Percentiles rank a stretch among this genome's conserved stretches.
Conservation (phyloP, 2,797 vertebrate species). For the Melopsittacus undulatus region DNA sequence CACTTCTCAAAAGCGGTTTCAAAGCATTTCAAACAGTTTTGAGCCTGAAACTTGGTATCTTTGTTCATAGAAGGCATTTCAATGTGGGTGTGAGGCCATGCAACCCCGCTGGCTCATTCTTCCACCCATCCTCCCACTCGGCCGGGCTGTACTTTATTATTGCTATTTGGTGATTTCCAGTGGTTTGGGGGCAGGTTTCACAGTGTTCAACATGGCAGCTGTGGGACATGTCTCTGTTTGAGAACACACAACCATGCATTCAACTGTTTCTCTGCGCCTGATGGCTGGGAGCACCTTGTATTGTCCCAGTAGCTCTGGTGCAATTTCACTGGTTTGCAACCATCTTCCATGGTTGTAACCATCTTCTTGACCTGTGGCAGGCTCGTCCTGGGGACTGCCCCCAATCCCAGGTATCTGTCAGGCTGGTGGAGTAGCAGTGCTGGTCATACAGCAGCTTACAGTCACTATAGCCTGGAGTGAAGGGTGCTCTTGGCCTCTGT, state of each 20-base stretch:
- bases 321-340: not conserved
- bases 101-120: not conserved
- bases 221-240: not conserved
- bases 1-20: not conserved
- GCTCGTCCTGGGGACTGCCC: not conserved
- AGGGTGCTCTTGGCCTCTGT: not conserved
- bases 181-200: not conserved
- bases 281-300: not conserved
- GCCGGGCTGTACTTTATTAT: not conserved
- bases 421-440: not conserved
- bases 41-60: not conserved
- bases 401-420: not conserved
- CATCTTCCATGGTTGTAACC: not conserved
- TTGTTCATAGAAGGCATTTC: not conserved
- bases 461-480: accelerated
- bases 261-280: accelerated
- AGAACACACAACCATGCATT: accelerated
- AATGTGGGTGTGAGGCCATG: not conserved
- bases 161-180: not conserved
- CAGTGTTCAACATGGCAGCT: accelerated
- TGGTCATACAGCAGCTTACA: not conserved
- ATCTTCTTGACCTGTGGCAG: not conserved
- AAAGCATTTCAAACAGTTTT: not conserved
- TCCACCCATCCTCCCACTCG: accelerated
- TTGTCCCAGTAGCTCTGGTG: not conserved